phyloP scores from a whole-genome alignment of 1,140 invertebrate species.

The Temnothorax curvispinosus region DNA sequence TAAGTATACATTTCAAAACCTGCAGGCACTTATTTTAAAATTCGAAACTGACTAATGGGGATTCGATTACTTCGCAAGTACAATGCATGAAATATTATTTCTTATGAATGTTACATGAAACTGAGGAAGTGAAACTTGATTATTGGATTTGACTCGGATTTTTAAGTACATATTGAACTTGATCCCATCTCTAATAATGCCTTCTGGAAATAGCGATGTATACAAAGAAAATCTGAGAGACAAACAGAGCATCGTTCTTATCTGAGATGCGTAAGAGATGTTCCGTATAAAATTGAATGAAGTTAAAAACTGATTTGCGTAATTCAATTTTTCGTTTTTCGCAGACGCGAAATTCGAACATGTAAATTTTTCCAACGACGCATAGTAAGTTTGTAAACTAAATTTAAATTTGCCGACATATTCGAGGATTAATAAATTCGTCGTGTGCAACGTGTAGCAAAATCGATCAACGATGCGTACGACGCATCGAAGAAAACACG shows the following conservation, averaged over 20 bases:
- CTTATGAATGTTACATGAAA: too few relatives aligned
- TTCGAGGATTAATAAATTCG: not conserved
- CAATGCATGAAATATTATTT: too few relatives aligned
- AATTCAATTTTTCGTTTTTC: slow-evolving; percentile 1
- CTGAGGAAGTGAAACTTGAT: too few relatives aligned
- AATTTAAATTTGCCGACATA: not conserved
- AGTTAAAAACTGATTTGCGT: not conserved
- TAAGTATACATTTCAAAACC: too few relatives aligned
- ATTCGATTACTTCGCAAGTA: too few relatives aligned
- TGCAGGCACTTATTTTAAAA: too few relatives aligned
- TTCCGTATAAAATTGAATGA: not conserved
- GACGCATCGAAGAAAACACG: not conserved
- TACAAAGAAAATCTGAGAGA: not conserved
- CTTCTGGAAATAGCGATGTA: not conserved
- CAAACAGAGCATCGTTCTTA: not conserved
- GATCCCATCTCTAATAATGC: too few relatives aligned
- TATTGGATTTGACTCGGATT: too few relatives aligned
- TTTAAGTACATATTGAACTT: too few relatives aligned
- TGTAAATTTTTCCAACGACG: not conserved
- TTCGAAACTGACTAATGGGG: too few relatives aligned
- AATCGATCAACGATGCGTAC: not conserved
- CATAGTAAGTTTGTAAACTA: not conserved
- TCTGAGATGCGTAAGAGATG: not conserved
- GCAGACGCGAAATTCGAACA: not conserved
- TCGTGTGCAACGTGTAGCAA: not conserved